phyloP scores from a whole-genome alignment of 2,797 vertebrate genomes.

The Corythornis leucogaster region DNA sequence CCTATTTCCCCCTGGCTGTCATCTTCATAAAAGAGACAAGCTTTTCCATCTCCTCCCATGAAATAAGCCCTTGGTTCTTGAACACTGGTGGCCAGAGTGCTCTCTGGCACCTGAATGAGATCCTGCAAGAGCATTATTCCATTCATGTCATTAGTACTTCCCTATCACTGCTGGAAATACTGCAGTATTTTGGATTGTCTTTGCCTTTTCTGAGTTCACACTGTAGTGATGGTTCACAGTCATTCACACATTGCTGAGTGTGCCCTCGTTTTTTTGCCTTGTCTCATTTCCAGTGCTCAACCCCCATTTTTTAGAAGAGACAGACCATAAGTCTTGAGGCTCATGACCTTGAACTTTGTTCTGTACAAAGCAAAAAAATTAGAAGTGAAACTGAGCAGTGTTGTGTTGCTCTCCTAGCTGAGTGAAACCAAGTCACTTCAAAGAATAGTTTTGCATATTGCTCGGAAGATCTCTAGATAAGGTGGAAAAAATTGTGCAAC shows the following conservation, averaged over 20 bases:
- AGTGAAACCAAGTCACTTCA: background rate
- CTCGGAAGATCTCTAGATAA: background rate
- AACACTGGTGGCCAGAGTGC: background rate
- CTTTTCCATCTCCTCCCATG: background rate
- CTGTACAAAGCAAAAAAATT: background rate
- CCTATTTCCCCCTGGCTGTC: background rate
- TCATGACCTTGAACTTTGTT: slow-evolving; percentile 20
- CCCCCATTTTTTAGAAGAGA: background rate
- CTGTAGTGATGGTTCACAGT: background rate
- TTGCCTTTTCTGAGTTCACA: background rate
- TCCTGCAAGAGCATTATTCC: background rate
- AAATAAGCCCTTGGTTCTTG: background rate
- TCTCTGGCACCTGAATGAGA: background rate
- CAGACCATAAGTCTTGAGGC: background rate
- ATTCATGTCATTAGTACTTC: background rate
- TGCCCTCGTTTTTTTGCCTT: background rate
- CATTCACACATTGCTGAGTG: background rate
- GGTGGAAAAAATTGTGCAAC: background rate
- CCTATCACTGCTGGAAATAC: background rate
- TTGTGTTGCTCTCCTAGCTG: background rate
- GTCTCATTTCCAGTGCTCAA: background rate
- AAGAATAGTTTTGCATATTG: slow-evolving; percentile 4
- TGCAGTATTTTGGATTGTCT: background rate
- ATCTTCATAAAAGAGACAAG: background rate
- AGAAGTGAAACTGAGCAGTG: slow-evolving; percentile 44